Conservation (phyloP, 2,113 vertebrate genomes). For the Tetrao urogallus region DNA sequence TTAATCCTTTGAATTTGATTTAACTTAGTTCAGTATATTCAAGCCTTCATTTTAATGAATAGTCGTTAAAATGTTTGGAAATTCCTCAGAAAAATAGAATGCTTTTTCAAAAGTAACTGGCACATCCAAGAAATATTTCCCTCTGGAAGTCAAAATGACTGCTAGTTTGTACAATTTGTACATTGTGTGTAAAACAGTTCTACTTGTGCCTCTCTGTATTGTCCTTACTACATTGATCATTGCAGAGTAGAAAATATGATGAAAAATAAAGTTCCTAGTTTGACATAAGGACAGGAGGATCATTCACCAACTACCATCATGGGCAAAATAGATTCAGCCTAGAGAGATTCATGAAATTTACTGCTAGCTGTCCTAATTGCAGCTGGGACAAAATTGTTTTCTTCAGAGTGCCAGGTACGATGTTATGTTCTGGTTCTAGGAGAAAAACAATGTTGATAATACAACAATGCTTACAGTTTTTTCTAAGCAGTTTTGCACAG, state of each 20-base stretch:
- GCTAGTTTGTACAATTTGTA: not conserved
- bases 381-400: not conserved
- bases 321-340: not conserved
- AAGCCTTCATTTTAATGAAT: not conserved
- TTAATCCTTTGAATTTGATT: not conserved
- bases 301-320: not conserved
- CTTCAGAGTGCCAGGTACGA: no score
- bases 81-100: not conserved
- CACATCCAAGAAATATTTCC: not conserved
- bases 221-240: not conserved
- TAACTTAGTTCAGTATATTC: not conserved
- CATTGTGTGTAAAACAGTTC: not conserved
- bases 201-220: accelerated
- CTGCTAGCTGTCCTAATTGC: no score
- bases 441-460: no score
- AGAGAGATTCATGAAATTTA: not conserved
- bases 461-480: no score
- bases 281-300: not conserved
- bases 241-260: not conserved
- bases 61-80: not conserved
- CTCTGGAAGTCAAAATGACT: not conserved
- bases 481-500: no score
- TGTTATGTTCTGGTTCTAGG: no score
- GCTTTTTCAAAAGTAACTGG: not conserved
- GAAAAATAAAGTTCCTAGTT: not conserved